Evolutionary conservation across 1,140 invertebrate genomes (phyloP).

Genomic region (Arion vulgaris): DNA sequence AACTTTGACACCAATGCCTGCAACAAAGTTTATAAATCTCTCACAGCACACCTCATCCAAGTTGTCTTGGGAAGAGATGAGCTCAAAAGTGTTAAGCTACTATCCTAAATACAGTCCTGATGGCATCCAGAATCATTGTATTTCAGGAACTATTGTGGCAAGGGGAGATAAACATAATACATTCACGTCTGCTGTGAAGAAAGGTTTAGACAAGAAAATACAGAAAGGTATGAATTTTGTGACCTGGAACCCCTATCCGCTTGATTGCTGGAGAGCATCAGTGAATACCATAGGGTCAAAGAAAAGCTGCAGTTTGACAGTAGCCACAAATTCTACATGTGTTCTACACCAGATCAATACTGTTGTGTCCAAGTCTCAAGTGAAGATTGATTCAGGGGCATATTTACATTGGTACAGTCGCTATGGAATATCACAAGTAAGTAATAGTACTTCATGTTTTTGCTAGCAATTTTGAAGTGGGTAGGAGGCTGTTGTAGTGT

Average conservation of each 20-base stretch:
- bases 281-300: not conserved
- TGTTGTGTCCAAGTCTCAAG: not conserved
- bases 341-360: constrained; percentile 2
- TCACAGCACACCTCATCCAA: constrained; percentile 21
- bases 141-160: constrained; percentile 17
- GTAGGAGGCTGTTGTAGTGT: not conserved
- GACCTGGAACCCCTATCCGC: constrained; percentile 28
- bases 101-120: constrained; percentile 8
- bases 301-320: constrained; percentile 19
- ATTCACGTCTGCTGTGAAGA: constrained; percentile 7
- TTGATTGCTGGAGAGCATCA: constrained; percentile 30
- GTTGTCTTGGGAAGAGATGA: constrained; percentile 32
- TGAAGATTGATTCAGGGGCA: constrained; percentile 19
- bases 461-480: not conserved
- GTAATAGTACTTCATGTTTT: not conserved
- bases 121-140: not conserved
- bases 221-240: constrained; percentile 19
- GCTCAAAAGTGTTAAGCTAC: not conserved
- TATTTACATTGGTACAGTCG: constrained; percentile 36
- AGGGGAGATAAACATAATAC: constrained; percentile 21
- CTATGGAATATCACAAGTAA: constrained; percentile 33
- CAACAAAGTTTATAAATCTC: constrained; percentile 58
- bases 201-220: constrained; percentile 16
- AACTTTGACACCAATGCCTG: constrained; percentile 62
- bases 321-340: constrained; percentile 24